A percentile compares a stretch with the other conserved stretches of the same genome.
These are phyloP conservation scores for Lepidocyrtinus sp. DNA, from an alignment of 2,888 invertebrate species.

Conservation along the genomic window DNA sequence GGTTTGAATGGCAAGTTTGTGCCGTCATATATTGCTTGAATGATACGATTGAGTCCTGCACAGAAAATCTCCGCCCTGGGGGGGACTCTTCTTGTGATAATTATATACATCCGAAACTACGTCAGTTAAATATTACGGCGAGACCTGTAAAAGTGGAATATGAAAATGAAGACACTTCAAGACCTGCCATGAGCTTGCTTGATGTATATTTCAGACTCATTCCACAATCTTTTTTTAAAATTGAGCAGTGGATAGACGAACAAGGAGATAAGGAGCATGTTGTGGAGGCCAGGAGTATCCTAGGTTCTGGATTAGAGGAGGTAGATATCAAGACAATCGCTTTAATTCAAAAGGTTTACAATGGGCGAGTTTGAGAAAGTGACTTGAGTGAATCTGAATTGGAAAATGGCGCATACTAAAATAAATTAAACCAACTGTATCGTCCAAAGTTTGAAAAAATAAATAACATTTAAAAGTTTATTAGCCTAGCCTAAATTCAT, in stretches of 20 bases:
- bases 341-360: slow-evolving; percentile 46
- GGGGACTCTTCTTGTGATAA: no score
- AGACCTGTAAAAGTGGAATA: slow-evolving; percentile 34
- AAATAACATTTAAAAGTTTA: no score
- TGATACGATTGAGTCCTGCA: slow-evolving; percentile 71
- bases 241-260: not conserved
- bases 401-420: no score
- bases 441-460: no score
- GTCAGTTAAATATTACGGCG: not conserved
- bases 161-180: not conserved
- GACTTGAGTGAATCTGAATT: not conserved
- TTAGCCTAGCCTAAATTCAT: no score
- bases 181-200: slow-evolving; percentile 59
- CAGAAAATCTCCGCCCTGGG: slow-evolving; percentile 48
- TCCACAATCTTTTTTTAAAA: slow-evolving; percentile 53
- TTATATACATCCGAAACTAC: slow-evolving; percentile 15
- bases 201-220: slow-evolving; percentile 64
- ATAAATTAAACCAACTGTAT: no score
- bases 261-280: not conserved
- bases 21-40: slow-evolving; percentile 71
- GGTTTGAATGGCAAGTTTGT: slow-evolving; percentile 71
- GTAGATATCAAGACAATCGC: slow-evolving; percentile 47
- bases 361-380: slow-evolving; percentile 10
- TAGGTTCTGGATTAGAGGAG: not conserved
- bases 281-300: not conserved